phyloP scores from a whole-genome alignment of 2,797 vertebrate species.

The Chiloscyllium punctatum region DNA sequence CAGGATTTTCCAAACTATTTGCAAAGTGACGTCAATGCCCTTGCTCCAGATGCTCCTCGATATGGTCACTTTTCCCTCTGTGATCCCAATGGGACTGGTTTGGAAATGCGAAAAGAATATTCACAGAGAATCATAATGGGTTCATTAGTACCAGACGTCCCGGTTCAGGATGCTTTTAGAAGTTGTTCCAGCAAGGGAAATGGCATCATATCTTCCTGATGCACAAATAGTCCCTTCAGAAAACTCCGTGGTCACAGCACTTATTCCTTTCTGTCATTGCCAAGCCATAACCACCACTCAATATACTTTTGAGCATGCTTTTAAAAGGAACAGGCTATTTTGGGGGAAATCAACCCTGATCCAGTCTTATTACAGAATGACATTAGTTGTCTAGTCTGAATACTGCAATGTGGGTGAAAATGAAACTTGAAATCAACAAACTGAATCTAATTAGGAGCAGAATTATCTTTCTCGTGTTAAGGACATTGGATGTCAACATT shows the following conservation, averaged over 20 bases:
- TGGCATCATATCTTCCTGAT: slow-evolving; percentile 14
- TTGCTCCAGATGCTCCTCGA: neutral
- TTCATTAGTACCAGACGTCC: neutral
- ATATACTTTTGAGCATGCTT: neutral
- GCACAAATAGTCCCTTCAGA: neutral
- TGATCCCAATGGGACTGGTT: neutral
- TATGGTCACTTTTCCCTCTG: neutral
- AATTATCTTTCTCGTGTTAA: slow-evolving; percentile 4
- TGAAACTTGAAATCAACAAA: neutral
- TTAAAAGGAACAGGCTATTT: neutral
- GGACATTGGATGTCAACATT: neutral
- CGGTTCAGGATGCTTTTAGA: neutral
- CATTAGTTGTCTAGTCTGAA: neutral
- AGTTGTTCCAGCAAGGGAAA: slow-evolving; percentile 8
- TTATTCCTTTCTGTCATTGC: neutral
- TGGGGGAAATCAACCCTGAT: neutral
- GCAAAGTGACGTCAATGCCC: neutral
- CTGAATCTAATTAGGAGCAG: neutral
- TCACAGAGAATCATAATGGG: neutral
- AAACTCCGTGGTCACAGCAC: slow-evolving; percentile 15
- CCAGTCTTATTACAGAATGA: neutral
- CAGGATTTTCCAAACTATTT: neutral
- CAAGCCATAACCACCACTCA: neutral
- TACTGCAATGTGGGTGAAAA: neutral
- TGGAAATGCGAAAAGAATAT: slow-evolving; percentile 14